Conservation (phyloP, 2,113 vertebrate species). For the Pagrus major region DNA sequence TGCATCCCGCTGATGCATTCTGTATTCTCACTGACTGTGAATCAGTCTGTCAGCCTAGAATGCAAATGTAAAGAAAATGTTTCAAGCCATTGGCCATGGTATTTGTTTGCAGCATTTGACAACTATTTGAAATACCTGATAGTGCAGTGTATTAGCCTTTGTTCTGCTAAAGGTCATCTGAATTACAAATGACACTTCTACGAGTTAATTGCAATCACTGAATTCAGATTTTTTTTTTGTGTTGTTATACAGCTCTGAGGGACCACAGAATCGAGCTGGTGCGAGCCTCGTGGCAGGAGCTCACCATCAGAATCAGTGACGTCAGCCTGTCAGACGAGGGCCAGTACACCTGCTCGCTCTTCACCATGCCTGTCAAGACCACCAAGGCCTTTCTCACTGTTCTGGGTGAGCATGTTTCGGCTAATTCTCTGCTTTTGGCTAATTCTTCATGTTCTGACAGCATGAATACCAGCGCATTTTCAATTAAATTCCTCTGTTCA, state of each 20-base stretch:
- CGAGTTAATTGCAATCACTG: constrained; percentile 16
- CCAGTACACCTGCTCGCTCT: constrained; percentile 97
- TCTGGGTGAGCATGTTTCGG: constrained; percentile 87
- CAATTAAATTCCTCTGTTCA: constrained; percentile 8
- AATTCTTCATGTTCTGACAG: constrained; percentile 35
- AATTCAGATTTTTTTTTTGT: not conserved
- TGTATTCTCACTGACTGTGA: constrained; percentile 43
- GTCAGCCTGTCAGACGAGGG: constrained; percentile 96
- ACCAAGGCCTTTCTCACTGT: constrained; percentile 98
- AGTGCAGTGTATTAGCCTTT: not conserved
- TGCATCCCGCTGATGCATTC: constrained; percentile 26
- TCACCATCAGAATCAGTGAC: constrained; percentile 95
- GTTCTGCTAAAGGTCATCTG: constrained; percentile 43
- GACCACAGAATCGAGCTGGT: constrained; percentile 98
- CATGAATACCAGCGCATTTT: constrained; percentile 17
- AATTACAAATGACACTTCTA: constrained; percentile 9
- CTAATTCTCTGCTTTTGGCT: not conserved
- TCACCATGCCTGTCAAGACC: constrained; percentile 99
- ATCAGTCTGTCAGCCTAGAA: constrained; percentile 44
- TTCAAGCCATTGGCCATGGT: constrained; percentile 21
- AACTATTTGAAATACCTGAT: constrained; percentile 44
- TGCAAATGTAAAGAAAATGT: constrained; percentile 48
- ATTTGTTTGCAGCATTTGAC: constrained; percentile 38
- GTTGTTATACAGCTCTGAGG: constrained; percentile 87
- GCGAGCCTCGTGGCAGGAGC: constrained; percentile 93